Evolutionary conservation across 35 echinoderm and acorn worm genomes (phyloP), one percentile per base, ranked within the genome.

Genomic region (Antedon bifida): DNA sequence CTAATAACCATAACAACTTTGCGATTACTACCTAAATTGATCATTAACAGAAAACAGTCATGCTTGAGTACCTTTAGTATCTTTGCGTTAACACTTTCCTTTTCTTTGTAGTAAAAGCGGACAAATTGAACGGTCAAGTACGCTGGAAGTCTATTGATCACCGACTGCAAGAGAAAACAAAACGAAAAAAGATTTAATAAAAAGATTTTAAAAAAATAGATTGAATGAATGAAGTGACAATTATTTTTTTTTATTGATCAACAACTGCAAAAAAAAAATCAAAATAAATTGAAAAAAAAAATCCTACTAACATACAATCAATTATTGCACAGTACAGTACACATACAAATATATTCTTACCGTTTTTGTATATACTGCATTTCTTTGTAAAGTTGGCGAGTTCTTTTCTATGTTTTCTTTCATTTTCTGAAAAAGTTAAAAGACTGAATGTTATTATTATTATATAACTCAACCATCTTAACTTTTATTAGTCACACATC

Each of bases 41-140:
- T n/a, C n/a, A n/a, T n/a, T n/a, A n/a, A n/a, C n/a, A n/a, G n/a
- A n/a, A n/a, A n/a, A n/a, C n/a, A n/a, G n/a, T n/a, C n/a, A n/a
- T n/a, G n/a, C n/a, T n/a, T n/a, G n/a, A n/a, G 14, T 74, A 99
- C 95, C 95, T 99, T 99, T 12, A 99, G 39, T 35, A 99, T 88
- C 83, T 99, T 99, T 5, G 95, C 95, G 88, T 84, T 99, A 30
- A 99, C 89, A 33, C 44, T 77, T 46, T 90, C 90, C 39, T 99
- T 97, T 76, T 93, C 95, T 77, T 99, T 99, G 32, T 92, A 99
- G 74, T 90, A 90, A 77, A 99, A 99, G 46, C 95, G 32, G n/a
- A 99, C 91, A 87, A 99, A 88, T 81, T 99, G 95, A 44, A 99
- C 78, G 29, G 91, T 92, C 33, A 92, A 79, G 34, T 99, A 99